Evolutionary conservation across 2,113 vertebrate species (phyloP), one percentile per base, ranked within the genome.

Genomic region (Origma solitaria): DNA sequence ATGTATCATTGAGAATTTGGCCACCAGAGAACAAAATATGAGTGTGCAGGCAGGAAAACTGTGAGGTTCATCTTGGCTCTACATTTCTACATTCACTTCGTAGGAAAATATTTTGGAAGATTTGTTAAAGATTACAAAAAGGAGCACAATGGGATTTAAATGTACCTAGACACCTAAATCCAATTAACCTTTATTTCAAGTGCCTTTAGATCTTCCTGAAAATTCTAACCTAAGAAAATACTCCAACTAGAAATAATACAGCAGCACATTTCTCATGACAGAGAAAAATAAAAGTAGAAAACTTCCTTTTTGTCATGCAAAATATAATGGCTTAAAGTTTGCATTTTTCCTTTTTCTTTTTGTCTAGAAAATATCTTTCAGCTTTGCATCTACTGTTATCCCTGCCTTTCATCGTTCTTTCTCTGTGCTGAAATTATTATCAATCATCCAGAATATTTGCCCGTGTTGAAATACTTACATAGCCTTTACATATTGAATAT

Each of bases 171-270:
- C 68, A 91, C 24, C 33, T 54, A 92, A 83, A 86, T 94, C 86
- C 30, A 93, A 93, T 90, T 96, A 93, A 88, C 80, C 69, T 92
- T 95, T 96, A 90, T 80, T 85, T 94, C 27, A 88, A 83, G 22
- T 66, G 27, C 66, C 53, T 88, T 86, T 75, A 73, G 60, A 38
- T 8, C 60, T 92, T 81, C 60, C 37, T 54, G 60, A 93, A 88
- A 66, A 82, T 60, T 76, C 38, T 85, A 69, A 54, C 22, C 15
- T 58, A 62, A 78, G 28, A 93, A 90, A 93, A 88, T 62, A n/a
- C 15, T 91, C n/a, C 28, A 76, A 69, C 24, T 66, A 38, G 82
- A 71, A 90, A 77, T 83, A 81, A 58, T 58, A 65, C 4, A 82
- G 47, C 9, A 86, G 65, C 10, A n/a, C 3, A 51, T 24, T n/a